Evolutionary conservation across 2,797 vertebrate genomes (phyloP).

Genomic region (Steatocranus sp.): DNA sequence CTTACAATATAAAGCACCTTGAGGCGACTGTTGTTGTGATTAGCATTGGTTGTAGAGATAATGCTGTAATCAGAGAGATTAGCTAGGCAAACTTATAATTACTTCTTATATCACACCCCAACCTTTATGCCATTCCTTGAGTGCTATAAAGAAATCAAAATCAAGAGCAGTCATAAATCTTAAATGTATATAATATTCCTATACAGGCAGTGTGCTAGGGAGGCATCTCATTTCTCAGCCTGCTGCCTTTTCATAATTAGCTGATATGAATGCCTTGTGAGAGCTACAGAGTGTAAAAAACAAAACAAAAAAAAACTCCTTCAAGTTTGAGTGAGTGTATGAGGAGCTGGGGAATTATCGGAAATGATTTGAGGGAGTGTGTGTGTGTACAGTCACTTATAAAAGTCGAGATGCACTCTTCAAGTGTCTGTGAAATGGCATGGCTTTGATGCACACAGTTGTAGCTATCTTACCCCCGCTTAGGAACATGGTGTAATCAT

Average conservation of each 20-base stretch:
- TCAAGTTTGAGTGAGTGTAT: not conserved
- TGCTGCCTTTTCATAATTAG: constrained; percentile 13
- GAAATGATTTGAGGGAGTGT: not conserved
- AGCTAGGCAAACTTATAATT: not conserved
- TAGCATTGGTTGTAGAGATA: not conserved
- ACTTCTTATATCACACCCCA: not conserved
- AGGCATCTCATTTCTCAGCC: constrained; percentile 18
- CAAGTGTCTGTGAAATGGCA: not conserved
- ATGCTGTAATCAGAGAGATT: constrained; percentile 22
- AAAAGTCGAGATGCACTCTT: not conserved
- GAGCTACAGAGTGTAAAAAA: not conserved
- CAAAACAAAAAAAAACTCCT: not conserved
- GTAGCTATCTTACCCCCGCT: not conserved
- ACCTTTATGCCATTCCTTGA: not conserved
- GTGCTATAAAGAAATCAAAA: not conserved
- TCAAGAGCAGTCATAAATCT: constrained; percentile 14
- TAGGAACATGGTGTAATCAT: constrained; percentile 1
- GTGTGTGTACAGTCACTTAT: not conserved
- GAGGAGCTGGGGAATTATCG: not conserved
- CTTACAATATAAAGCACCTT: not conserved
- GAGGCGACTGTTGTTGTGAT: not conserved
- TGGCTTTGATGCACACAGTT: not conserved
- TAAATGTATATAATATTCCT: not conserved
- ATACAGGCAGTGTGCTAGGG: not conserved
- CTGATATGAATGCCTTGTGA: constrained; percentile 8